Percentiles rank a stretch among this genome's conserved stretches.
These are phyloP conservation scores for Caenorhabditis sp. DNA, from an alignment of 2,888 invertebrate genomes.

Conservation along the genomic window DNA sequence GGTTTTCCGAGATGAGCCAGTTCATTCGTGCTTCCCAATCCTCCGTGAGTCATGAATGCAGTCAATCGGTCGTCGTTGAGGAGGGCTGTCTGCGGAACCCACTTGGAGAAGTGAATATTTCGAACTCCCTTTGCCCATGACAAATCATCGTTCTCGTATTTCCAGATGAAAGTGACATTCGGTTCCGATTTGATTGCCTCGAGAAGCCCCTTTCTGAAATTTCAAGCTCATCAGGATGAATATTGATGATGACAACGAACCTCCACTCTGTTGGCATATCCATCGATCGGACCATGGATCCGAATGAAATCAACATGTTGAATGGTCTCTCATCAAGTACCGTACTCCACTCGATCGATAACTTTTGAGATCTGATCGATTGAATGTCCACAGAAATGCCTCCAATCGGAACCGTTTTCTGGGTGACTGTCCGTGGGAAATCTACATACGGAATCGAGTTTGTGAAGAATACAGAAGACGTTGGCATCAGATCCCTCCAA, in stretches of 20 bases:
- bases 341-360: constrained; percentile 16
- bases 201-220: constrained; percentile 21
- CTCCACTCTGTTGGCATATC: constrained; percentile 49
- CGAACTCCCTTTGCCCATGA: constrained; percentile 26
- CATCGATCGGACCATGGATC: constrained; percentile 13
- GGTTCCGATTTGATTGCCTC: constrained; percentile 32
- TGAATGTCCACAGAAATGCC: constrained; percentile 55
- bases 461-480: constrained; percentile 33
- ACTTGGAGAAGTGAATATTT: constrained; percentile 48
- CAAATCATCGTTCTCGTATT: constrained; percentile 48
- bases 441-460: constrained; percentile 63
- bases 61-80: constrained; percentile 44
- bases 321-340: neutral
- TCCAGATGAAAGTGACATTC: constrained; percentile 62
- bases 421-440: constrained; percentile 58
- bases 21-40: constrained; percentile 57
- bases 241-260: neutral
- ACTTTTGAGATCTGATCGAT: constrained; percentile 4
- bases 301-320: constrained; percentile 52
- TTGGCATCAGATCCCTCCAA: constrained; percentile 47
- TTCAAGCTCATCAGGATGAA: neutral
- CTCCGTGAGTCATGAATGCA: constrained; percentile 58
- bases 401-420: constrained; percentile 56
- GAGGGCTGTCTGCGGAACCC: constrained; percentile 59
- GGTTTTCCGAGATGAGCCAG: constrained; percentile 51